Conservation (phyloP, 2,797 vertebrate genomes). For the Stomatorhinus walkeri region DNA sequence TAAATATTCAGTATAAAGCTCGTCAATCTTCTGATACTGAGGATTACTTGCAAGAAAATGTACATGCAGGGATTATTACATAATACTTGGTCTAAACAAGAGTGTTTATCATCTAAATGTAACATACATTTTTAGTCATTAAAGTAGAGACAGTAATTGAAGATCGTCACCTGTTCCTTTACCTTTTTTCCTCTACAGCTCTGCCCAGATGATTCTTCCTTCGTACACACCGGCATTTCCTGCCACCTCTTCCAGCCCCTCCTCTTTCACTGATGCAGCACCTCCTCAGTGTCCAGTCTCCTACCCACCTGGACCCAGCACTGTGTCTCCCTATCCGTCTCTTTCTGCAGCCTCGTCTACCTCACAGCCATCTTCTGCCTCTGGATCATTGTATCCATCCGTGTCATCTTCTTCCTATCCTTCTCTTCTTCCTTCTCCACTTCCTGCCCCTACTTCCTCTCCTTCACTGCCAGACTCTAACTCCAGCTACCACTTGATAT, state of each 20-base stretch:
- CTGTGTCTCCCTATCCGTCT: slow-evolving; percentile 42
- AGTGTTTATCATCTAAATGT: not conserved
- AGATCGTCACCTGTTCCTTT: not conserved
- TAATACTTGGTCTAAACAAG: not conserved
- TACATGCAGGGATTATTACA: not conserved
- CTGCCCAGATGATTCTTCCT: slow-evolving; percentile 43
- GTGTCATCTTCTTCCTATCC: slow-evolving; percentile 29
- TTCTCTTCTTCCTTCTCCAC: slow-evolving; percentile 20
- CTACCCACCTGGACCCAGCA: slow-evolving; percentile 54
- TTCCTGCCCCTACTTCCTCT: slow-evolving; percentile 33
- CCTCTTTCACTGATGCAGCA: slow-evolving; percentile 42
- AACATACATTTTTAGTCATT: not conserved
- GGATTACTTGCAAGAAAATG: not conserved
- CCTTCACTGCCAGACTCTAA: slow-evolving; percentile 42
- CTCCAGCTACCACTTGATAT: slow-evolving; percentile 39
- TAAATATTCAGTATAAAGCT: not conserved
- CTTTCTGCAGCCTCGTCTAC: slow-evolving; percentile 28
- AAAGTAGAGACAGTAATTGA: not conserved
- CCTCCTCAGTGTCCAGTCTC: slow-evolving; percentile 55
- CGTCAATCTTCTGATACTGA: not conserved
- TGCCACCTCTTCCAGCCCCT: slow-evolving; percentile 46
- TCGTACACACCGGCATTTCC: slow-evolving; percentile 47
- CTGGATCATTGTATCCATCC: slow-evolving; percentile 12
- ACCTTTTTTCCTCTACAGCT: slow-evolving; percentile 42
- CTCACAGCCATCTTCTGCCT: slow-evolving; percentile 28